Conservation (phyloP, 2,797 vertebrate species). For the Mionectes olivaceus region DNA sequence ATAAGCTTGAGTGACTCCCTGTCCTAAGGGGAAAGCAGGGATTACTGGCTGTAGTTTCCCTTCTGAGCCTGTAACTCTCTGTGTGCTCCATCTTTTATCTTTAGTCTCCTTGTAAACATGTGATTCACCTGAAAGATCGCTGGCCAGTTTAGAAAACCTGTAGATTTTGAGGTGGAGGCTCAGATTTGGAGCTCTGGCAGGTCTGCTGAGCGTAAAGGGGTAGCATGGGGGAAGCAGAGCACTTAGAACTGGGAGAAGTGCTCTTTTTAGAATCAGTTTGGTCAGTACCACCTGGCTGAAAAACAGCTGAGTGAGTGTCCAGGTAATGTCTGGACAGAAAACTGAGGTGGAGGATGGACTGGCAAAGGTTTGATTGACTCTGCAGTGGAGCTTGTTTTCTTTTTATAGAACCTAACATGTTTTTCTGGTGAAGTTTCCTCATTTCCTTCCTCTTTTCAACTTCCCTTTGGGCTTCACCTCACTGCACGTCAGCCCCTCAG, state of each 20-base stretch:
- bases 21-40: neutral
- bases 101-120: neutral
- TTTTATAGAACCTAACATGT: neutral
- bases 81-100: neutral
- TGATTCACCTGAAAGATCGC: neutral
- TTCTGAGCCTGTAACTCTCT: neutral
- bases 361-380: neutral
- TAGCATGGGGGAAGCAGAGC: accelerated
- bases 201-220: neutral
- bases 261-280: neutral
- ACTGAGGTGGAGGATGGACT: neutral
- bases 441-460: conserved; percentile 13
- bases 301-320: neutral
- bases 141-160: neutral
- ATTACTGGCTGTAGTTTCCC: neutral
- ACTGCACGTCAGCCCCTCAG: neutral
- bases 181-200: neutral
- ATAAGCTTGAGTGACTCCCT: neutral
- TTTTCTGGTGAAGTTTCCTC: neutral
- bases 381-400: neutral
- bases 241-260: neutral
- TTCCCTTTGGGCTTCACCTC: neutral
- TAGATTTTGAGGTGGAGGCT: neutral
- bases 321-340: neutral
- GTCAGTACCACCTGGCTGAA: neutral